A percentile compares a stretch with the other conserved stretches of the same genome.
These are phyloP conservation scores for Dreissena polymorpha DNA, from an alignment of 1,140 invertebrate genomes.

Conservation along the genomic window DNA sequence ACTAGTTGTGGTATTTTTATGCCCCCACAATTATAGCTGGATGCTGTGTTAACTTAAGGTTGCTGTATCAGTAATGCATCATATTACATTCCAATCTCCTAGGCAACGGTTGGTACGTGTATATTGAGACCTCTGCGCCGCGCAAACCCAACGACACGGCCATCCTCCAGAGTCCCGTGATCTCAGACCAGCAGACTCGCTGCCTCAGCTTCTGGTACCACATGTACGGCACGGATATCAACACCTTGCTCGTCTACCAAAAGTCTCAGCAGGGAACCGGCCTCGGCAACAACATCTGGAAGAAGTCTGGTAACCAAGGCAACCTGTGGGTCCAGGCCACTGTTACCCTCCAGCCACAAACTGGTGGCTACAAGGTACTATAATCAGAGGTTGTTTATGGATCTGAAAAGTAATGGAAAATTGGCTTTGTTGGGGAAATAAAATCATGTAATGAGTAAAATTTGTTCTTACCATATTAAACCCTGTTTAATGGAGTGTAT, in stretches of 20 bases:
- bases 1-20: too few species aligned
- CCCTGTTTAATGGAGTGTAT: too few species aligned
- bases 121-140: conserved; percentile 68
- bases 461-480: too few species aligned
- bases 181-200: conserved; percentile 52
- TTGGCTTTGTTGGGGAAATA: not conserved
- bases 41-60: too few species aligned
- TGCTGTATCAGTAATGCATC: too few species aligned
- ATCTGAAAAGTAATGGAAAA: not conserved
- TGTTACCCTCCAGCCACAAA: conserved; percentile 56
- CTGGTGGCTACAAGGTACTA: conserved; percentile 35
- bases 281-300: conserved; percentile 63
- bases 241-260: conserved; percentile 62
- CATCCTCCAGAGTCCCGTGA: conserved; percentile 83
- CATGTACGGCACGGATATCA: conserved; percentile 76
- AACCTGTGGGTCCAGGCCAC: conserved; percentile 69
- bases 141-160: conserved; percentile 83
- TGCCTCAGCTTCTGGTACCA: conserved; percentile 78
- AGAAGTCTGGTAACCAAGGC: conserved; percentile 65
- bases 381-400: not conserved
- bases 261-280: conserved; percentile 11
- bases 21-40: too few species aligned
- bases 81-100: not conserved
- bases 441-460: not conserved
- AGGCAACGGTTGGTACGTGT: conserved; percentile 73